A percentile compares a stretch with the other conserved stretches of the same genome.
Conservation (phyloP, 2,797 vertebrate genomes). For the Pyrocephalus nanus region DNA sequence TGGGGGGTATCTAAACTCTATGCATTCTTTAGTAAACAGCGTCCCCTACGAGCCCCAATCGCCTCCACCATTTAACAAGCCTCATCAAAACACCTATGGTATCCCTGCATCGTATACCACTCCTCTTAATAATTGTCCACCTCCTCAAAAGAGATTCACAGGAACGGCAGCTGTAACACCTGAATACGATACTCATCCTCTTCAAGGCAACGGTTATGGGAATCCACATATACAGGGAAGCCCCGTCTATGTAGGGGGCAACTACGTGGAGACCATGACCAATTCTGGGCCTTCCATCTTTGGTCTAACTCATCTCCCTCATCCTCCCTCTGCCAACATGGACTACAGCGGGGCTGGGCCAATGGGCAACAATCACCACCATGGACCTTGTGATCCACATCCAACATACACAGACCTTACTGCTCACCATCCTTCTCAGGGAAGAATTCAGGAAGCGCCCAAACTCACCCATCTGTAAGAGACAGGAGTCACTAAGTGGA, state of each 20-base stretch:
- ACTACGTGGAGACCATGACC: constrained; percentile 91
- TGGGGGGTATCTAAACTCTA: constrained; percentile 93
- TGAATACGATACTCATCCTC: constrained; percentile 90
- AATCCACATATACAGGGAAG: constrained; percentile 95
- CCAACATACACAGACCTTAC: constrained; percentile 97
- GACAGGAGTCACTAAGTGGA: constrained; percentile 69
- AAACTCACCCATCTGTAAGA: constrained; percentile 98
- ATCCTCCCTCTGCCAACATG: constrained; percentile 88
- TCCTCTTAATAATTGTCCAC: constrained; percentile 89
- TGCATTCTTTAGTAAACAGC: constrained; percentile 97
- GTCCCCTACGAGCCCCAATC: constrained; percentile 93
- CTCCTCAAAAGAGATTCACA: constrained; percentile 92
- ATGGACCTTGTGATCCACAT: constrained; percentile 91
- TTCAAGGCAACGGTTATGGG: constrained; percentile 93
- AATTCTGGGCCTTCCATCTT: constrained; percentile 92
- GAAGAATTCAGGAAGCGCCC: constrained; percentile 99
- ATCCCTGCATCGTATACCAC: constrained; percentile 90
- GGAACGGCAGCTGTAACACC: constrained; percentile 89
- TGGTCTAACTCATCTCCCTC: constrained; percentile 91
- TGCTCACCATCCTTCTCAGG: constrained; percentile 96
- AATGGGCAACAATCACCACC: constrained; percentile 92
- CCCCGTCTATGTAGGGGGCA: constrained; percentile 93
- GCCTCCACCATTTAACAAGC: constrained; percentile 91
- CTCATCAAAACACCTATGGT: constrained; percentile 90
- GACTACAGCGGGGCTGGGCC: constrained; percentile 93